These are phyloP conservation scores for Turdus rufiventris DNA, from an alignment of 2,113 vertebrate genomes.

Conservation along the genomic window DNA sequence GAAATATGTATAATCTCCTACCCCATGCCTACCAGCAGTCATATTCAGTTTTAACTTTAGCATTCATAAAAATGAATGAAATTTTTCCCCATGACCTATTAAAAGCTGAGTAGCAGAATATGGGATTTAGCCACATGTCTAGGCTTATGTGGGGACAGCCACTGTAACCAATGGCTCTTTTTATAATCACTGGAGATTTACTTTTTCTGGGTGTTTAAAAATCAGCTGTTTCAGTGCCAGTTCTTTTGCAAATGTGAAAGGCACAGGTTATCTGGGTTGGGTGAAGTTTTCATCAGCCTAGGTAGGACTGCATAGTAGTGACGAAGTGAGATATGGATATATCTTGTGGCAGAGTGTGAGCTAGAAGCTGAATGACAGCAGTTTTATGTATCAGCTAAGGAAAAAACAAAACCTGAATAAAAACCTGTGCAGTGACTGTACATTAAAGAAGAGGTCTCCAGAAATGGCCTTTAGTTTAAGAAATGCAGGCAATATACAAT, in stretches of 20 bases:
- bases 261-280: not conserved
- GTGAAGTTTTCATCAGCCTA: not conserved
- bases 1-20: not conserved
- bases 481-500: not conserved
- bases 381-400: not conserved
- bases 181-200: not conserved
- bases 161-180: not conserved
- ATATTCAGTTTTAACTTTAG: not conserved
- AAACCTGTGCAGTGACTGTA: not conserved
- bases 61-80: not conserved
- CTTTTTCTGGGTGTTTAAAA: not conserved
- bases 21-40: not conserved
- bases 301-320: not conserved
- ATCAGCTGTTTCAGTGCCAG: not conserved
- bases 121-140: not conserved
- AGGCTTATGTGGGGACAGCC: not conserved
- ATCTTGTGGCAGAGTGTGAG: not conserved
- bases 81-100: not conserved
- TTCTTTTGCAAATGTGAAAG: not conserved
- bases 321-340: not conserved
- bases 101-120: not conserved
- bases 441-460: not conserved
- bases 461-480: not conserved
- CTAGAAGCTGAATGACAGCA: not conserved
- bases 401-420: not conserved